Percentiles rank a stretch among this genome's conserved stretches.
These are phyloP conservation scores for Polylopha cassiicola DNA, from an alignment of 2,888 invertebrate genomes.

Conservation along the genomic window DNA sequence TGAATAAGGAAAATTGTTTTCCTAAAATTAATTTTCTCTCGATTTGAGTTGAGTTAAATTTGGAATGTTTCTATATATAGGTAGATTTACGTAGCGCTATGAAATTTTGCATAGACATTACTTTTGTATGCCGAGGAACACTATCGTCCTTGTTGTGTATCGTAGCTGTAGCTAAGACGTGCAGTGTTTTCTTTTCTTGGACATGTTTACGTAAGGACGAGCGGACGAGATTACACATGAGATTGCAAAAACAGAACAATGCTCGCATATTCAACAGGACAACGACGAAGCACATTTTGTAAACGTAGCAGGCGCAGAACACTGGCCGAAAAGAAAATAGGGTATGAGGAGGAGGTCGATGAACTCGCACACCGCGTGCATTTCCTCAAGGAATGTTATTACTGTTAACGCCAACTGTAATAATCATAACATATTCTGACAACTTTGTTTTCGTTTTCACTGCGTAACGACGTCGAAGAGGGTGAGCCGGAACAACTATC, in stretches of 20 bases:
- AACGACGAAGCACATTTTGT: slow-evolving; percentile 61
- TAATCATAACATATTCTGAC: slow-evolving; percentile 22
- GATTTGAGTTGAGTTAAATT: slow-evolving; percentile 4
- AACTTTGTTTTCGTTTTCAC: slow-evolving; percentile 21
- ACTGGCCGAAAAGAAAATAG: slow-evolving; percentile 72
- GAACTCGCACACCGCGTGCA: slow-evolving; percentile 44
- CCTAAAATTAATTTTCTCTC: slow-evolving; percentile 4
- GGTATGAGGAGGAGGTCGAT: slow-evolving; percentile 56
- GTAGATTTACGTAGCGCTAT: neutral
- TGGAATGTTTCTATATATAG: neutral
- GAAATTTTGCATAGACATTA: no score
- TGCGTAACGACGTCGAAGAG: slow-evolving; percentile 13
- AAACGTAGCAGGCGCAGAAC: slow-evolving; percentile 45
- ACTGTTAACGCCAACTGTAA: slow-evolving; percentile 23
- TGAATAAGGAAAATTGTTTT: slow-evolving; percentile 15
- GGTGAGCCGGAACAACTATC: no score
- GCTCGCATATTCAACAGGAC: slow-evolving; percentile 61
- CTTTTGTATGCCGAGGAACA: no score
- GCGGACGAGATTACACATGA: slow-evolving; percentile 62
- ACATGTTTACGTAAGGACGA: slow-evolving; percentile 29
- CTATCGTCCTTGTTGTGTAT: no score
- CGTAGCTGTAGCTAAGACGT: no score
- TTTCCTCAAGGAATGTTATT: slow-evolving; percentile 23
- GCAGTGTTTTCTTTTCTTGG: slow-evolving; percentile 25
- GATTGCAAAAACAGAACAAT: slow-evolving; percentile 68